A percentile compares a stretch with the other conserved stretches of the same genome.
Conservation (phyloP, 2,797 vertebrate species). For the Sebastes cheni region DNA sequence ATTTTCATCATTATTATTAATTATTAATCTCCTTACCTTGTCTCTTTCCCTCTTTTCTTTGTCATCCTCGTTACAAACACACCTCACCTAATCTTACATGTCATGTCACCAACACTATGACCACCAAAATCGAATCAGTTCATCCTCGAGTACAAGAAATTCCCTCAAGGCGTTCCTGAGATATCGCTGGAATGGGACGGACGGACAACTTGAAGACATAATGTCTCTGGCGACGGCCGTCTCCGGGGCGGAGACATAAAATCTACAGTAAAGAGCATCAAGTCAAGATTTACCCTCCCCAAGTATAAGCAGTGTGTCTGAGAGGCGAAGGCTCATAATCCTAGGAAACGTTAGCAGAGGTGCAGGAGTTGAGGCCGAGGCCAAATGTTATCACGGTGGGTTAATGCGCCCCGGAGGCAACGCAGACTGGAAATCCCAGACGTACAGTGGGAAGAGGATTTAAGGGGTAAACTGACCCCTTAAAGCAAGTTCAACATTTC, state of each 20-base stretch:
- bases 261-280: neutral
- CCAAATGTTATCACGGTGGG: slow-evolving; percentile 45
- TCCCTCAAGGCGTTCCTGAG: neutral
- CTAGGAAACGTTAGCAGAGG: neutral
- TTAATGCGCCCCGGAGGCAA: slow-evolving; percentile 44
- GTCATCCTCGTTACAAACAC: too few relatives aligned
- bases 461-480: neutral
- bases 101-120: neutral
- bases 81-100: neutral
- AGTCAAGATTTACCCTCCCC: neutral
- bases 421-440: slow-evolving; percentile 9
- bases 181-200: neutral
- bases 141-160: neutral
- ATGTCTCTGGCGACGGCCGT: neutral
- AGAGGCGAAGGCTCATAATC: slow-evolving; percentile 20
- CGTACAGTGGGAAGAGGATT: neutral
- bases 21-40: neutral
- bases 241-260: neutral
- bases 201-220: neutral
- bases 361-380: slow-evolving; percentile 25
- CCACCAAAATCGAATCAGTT: neutral
- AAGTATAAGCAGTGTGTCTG: slow-evolving; percentile 1
- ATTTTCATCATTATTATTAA: neutral
- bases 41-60: neutral
- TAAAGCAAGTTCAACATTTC: neutral